Percentiles rank a stretch among this genome's conserved stretches.
These are phyloP conservation scores for Aspidapion aeneum DNA, from an alignment of 2,888 invertebrate species.

Conservation along the genomic window DNA sequence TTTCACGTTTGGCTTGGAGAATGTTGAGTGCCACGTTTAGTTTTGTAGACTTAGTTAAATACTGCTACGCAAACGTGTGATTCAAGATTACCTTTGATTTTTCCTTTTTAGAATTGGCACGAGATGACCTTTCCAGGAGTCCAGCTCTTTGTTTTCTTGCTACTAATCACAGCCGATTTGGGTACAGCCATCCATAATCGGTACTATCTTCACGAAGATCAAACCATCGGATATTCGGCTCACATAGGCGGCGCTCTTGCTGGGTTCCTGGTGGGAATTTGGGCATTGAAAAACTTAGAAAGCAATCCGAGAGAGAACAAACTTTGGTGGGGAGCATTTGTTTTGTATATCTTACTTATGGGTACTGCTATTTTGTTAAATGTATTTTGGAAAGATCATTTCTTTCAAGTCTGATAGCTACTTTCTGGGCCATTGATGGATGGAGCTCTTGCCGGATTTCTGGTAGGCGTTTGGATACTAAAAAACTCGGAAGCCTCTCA, in stretches of 20 bases:
- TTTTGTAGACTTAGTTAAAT: no score
- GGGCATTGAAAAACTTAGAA: conserved; percentile 60
- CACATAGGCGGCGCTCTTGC: conserved; percentile 85
- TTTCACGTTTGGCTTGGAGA: no score
- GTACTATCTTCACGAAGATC: conserved; percentile 62
- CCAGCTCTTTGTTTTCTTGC: conserved; percentile 75
- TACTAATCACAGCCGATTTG: conserved; percentile 78
- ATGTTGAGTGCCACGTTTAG: no score
- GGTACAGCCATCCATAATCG: conserved; percentile 87
- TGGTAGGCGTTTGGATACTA: conserved; percentile 62
- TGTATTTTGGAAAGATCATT: conserved; percentile 26
- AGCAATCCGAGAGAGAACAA: conserved; percentile 57
- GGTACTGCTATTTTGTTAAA: conserved; percentile 45
- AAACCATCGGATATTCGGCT: conserved; percentile 87
- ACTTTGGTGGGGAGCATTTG: conserved; percentile 66
- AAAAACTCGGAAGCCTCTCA: conserved; percentile 58
- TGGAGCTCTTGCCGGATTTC: conserved; percentile 78
- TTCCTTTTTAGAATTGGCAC: not conserved
- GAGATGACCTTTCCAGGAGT: conserved; percentile 84
- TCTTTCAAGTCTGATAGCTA: not conserved
- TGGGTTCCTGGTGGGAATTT: conserved; percentile 68
- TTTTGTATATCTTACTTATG: conserved; percentile 68
- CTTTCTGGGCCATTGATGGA: no score
- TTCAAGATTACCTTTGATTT: conserved; percentile 26
- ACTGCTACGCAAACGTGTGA: no score